Conservation (phyloP, 2,113 vertebrate genomes). For the Cheilinus undulatus region DNA sequence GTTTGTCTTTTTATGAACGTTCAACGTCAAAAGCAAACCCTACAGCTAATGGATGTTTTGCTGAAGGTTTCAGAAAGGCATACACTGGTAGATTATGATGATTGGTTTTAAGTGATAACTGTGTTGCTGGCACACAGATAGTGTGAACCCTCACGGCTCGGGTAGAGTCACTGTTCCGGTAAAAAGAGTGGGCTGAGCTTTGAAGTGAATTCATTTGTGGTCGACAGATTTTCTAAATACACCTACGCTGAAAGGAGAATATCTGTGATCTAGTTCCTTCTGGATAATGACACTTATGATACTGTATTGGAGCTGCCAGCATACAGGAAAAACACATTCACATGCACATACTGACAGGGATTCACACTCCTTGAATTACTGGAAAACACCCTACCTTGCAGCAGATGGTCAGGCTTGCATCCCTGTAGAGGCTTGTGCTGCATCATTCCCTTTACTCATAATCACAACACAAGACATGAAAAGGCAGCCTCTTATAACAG, state of each 20-base stretch:
- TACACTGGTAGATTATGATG: constrained; percentile 15
- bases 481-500: neutral
- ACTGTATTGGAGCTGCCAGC: constrained; percentile 16
- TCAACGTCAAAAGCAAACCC: constrained; percentile 13
- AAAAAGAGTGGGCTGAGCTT: constrained; percentile 40
- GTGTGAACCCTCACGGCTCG: constrained; percentile 10
- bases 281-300: constrained; percentile 18
- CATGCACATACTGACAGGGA: neutral
- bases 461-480: neutral
- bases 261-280: constrained; percentile 39
- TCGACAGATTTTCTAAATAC: constrained; percentile 37
- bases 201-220: constrained; percentile 33
- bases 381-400: constrained; percentile 39
- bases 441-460: constrained; percentile 1
- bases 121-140: constrained; percentile 15
- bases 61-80: constrained; percentile 43
- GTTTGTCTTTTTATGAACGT: too few relatives aligned
- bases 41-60: constrained; percentile 18
- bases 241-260: constrained; percentile 16
- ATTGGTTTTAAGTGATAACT: constrained; percentile 6
- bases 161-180: constrained; percentile 21
- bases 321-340: constrained; percentile 26
- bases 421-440: constrained; percentile 30
- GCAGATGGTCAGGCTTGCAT: constrained; percentile 61
- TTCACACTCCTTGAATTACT: constrained; percentile 18